These are phyloP conservation scores for Ptilodon capucinus DNA, from an alignment of 2,888 invertebrate species.

Conservation along the genomic window DNA sequence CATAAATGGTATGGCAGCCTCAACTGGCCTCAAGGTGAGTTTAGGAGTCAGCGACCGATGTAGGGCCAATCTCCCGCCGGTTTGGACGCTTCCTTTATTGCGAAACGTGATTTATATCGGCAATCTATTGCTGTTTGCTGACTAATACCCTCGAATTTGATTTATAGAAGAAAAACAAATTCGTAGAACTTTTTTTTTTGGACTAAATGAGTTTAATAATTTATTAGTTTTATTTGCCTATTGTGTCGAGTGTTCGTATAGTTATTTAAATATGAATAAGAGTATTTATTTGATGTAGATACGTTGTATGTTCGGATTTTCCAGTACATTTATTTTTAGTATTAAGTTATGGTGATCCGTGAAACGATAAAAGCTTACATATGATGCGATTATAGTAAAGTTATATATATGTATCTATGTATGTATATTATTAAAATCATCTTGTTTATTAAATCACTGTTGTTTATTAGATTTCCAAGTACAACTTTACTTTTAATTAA, in stretches of 20 bases:
- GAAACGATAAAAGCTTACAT: too few species aligned
- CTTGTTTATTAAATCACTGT: too few species aligned
- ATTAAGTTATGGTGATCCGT: too few species aligned
- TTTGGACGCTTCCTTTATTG: conserved; percentile 18
- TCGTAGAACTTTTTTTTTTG: not conserved
- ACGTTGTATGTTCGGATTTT: too few species aligned
- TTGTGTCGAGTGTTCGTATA: not conserved
- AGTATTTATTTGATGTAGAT: too few species aligned
- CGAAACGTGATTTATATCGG: conserved; percentile 10
- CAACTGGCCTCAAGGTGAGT: conserved; percentile 48
- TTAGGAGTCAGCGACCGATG: conserved; percentile 24
- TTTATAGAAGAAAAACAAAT: not conserved
- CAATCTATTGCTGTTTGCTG: not conserved
- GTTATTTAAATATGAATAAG: not conserved
- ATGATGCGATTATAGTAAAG: too few species aligned
- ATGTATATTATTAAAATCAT: too few species aligned
- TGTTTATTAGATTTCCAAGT: too few species aligned
- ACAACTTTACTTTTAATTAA: too few species aligned
- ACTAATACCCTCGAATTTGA: conserved; percentile 1
- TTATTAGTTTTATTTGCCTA: not conserved
- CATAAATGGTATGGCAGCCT: conserved; percentile 30
- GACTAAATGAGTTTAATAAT: not conserved
- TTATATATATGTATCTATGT: too few species aligned
- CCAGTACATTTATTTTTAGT: too few species aligned
- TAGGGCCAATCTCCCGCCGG: conserved; percentile 38